phyloP scores from a whole-genome alignment of 2,888 invertebrate species.

The Ophion ellenae region DNA sequence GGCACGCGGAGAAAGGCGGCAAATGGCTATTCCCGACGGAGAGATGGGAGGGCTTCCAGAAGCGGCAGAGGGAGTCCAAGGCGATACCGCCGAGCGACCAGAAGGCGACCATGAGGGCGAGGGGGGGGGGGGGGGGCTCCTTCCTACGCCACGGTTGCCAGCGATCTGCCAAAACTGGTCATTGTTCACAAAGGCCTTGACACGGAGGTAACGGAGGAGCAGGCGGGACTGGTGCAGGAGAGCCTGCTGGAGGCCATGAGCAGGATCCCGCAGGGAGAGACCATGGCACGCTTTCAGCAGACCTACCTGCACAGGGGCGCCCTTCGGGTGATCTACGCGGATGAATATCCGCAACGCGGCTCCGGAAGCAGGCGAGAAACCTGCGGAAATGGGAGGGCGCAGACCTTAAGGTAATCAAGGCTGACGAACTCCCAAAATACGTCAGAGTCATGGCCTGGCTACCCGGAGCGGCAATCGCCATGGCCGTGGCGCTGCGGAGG shows the following conservation, averaged over 20 bases:
- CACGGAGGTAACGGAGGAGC: conserved; percentile 18
- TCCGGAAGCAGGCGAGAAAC: not conserved
- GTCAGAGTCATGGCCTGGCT: conserved; percentile 24
- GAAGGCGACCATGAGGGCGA: not conserved
- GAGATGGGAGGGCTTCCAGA: not conserved
- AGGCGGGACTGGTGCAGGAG: conserved; percentile 1
- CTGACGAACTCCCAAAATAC: conserved; percentile 9
- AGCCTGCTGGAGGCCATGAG: conserved; percentile 26
- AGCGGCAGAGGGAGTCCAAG: conserved; percentile 24
- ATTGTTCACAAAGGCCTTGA: not conserved
- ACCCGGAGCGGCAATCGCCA: conserved; percentile 2
- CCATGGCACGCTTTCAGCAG: conserved; percentile 29
- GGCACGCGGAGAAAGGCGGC: not conserved
- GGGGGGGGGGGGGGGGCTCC: not conserved
- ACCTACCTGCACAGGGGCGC: conserved; percentile 22
- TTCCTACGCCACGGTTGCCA: conserved; percentile 1
- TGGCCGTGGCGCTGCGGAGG: conserved; percentile 16
- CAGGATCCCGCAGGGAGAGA: conserved; percentile 22
- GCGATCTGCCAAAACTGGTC: conserved; percentile 28
- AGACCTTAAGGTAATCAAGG: conserved; percentile 19
- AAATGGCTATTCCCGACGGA: not conserved
- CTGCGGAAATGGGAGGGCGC: conserved; percentile 36
- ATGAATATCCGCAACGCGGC: conserved; percentile 17
- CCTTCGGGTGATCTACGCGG: conserved; percentile 6
- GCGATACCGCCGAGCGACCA: conserved; percentile 1